Base-by-base conservation (phyloP, 2,113 vertebrate species). In the Dermatemys mawii region DNA sequence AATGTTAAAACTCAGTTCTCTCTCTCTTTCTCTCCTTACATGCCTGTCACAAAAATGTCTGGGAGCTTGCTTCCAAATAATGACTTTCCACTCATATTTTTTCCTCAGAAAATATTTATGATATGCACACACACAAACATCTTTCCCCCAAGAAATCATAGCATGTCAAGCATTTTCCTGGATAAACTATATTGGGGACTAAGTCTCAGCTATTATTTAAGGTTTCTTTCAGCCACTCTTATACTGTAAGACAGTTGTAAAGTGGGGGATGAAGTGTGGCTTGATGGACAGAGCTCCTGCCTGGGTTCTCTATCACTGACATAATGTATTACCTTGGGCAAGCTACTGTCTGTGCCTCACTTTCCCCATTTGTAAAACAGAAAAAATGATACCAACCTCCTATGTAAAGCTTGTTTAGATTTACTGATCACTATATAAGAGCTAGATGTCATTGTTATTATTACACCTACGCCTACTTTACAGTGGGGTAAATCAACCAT, bases 11-110 rank as follows among this genome's bases (percentile, higher is more conserved):
- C 41, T 76, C 38, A 46, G 10, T 38, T 63, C 2, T 81, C 8
- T 83, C 9, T 78, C 67, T 84, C 19, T 51, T 5, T 70, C 78
- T 80, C 19, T 51, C 86, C 21, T 44, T 70, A 5, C 67, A 83
- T 87, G 13, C 35, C 32, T 87, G n/a, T 2, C 79, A 51, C 41
- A 92, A 81, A 82, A 26, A 1, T 11, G 79, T 11, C 38, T 84
- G 10, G 44, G 84, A 88, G 82, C 67, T 57, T 55, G 80, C 60
- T 95, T 89, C 67, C 51, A 90, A 90, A 90, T 53, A 78, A 16
- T 80, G 21, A 89, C 48, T 93, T 87, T 90, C n/a, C 6, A 79
- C 3, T 80, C 44, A 76, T 8, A 93, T 82, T 6, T 3, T 81
- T 9, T 49, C 2, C 13, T 92, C 4, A 76, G 49, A 86, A 96